Conservation (phyloP, 2,797 vertebrate genomes). For the Spheniscus humboldti region DNA sequence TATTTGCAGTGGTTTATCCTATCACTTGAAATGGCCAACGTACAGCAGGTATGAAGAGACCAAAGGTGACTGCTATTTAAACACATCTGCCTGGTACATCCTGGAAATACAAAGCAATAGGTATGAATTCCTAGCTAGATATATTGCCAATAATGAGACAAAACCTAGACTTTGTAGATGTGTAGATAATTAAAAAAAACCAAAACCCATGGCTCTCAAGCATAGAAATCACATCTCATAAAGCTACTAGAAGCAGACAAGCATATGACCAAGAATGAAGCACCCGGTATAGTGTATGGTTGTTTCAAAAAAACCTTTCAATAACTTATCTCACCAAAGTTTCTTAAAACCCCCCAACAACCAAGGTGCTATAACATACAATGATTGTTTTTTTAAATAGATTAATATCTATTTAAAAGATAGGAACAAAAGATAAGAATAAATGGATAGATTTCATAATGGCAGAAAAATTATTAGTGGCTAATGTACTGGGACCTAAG, state of each 20-base stretch:
- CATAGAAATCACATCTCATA: not conserved
- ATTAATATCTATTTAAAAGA: not conserved
- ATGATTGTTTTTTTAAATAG: too few species aligned
- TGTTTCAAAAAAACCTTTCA: not conserved
- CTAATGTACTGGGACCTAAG: not conserved
- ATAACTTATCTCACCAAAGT: not conserved
- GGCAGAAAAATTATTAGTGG: not conserved
- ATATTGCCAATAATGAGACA: not conserved
- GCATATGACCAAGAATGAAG: not conserved
- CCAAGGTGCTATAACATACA: not conserved
- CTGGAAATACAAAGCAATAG: not conserved
- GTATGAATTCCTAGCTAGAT: not conserved
- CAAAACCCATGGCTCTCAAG: not conserved
- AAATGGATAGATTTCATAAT: not conserved
- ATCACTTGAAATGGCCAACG: too few species aligned
- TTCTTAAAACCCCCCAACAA: not conserved
- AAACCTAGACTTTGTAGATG: not conserved
- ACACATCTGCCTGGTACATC: not conserved
- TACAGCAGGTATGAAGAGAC: not conserved
- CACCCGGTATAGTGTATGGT: rapidly evolving
- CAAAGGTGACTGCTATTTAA: not conserved
- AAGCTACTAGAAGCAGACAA: not conserved
- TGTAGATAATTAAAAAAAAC: not conserved
- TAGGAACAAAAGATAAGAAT: not conserved
- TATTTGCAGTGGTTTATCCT: not conserved